Conservation (phyloP, 2,888 invertebrate species). For the Oxyscelio sp. region DNA sequence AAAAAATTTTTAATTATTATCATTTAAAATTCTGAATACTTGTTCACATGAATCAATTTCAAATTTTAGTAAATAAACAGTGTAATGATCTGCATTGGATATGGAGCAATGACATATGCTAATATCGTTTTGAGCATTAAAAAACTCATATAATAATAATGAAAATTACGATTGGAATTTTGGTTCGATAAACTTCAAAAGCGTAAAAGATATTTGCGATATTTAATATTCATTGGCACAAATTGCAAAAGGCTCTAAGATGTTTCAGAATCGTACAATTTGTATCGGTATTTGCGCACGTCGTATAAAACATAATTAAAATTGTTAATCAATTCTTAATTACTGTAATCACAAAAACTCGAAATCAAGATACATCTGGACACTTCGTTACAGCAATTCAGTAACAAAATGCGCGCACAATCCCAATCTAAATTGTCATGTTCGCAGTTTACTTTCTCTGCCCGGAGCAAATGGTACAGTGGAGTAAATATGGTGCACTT, state of each 20-base stretch:
- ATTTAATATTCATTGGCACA: too few species aligned
- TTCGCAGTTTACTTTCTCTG: slow-evolving; percentile 77
- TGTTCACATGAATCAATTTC: too few species aligned
- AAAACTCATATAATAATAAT: too few species aligned
- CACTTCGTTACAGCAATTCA: slow-evolving; percentile 54
- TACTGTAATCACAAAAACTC: slow-evolving; percentile 45
- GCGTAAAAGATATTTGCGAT: too few species aligned
- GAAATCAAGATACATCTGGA: slow-evolving; percentile 29
- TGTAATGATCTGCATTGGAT: too few species aligned
- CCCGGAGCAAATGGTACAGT: slow-evolving; percentile 64
- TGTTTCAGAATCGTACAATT: slow-evolving; percentile 7
- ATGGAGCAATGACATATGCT: too few species aligned
- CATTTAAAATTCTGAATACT: too few species aligned
- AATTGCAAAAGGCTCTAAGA: not conserved
- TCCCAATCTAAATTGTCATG: slow-evolving; percentile 78
- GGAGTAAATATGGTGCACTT: slow-evolving; percentile 34
- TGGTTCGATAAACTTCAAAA: too few species aligned
- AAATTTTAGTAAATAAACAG: too few species aligned
- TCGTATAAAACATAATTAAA: slow-evolving; percentile 11
- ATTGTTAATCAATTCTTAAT: slow-evolving; percentile 61
- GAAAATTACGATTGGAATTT: too few species aligned
- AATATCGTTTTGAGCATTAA: too few species aligned
- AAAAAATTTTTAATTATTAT: too few species aligned
- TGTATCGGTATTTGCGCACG: not conserved
- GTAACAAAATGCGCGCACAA: slow-evolving; percentile 77